Evolutionary conservation across 2,797 vertebrate genomes (phyloP).

Genomic region (Sphenopsis melanotis): DNA sequence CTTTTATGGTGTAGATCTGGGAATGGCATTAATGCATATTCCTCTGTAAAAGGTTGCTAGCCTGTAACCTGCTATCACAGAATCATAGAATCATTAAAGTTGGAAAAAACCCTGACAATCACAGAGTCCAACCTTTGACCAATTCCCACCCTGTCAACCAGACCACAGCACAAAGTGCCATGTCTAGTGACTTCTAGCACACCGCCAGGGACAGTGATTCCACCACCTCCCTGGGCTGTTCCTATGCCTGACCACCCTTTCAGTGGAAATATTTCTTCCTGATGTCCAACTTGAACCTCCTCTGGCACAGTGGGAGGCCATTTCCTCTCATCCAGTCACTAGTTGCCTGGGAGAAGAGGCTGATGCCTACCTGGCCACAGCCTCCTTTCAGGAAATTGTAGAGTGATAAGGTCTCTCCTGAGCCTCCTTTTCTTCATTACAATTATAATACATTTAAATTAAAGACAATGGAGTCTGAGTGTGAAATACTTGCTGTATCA

Average conservation of each 20-base stretch:
- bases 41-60: not conserved
- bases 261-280: not conserved
- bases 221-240: no score
- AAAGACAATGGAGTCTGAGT: not conserved
- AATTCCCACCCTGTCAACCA: not conserved
- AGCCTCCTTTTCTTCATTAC: not conserved
- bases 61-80: not conserved
- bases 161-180: not conserved
- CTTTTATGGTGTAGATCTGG: not conserved
- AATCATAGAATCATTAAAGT: not conserved
- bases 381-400: not conserved
- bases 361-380: not conserved
- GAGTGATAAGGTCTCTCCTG: not conserved
- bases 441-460: not conserved
- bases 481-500: not conserved
- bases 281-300: not conserved
- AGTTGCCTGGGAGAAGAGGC: not conserved
- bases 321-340: not conserved
- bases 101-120: not conserved
- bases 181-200: not conserved
- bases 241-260: not conserved
- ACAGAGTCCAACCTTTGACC: not conserved
- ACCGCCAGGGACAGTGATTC: not conserved
- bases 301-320: not conserved
- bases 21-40: not conserved